Evolutionary conservation across 1,140 invertebrate species (phyloP).

Genomic region (Theocolax elegans): DNA sequence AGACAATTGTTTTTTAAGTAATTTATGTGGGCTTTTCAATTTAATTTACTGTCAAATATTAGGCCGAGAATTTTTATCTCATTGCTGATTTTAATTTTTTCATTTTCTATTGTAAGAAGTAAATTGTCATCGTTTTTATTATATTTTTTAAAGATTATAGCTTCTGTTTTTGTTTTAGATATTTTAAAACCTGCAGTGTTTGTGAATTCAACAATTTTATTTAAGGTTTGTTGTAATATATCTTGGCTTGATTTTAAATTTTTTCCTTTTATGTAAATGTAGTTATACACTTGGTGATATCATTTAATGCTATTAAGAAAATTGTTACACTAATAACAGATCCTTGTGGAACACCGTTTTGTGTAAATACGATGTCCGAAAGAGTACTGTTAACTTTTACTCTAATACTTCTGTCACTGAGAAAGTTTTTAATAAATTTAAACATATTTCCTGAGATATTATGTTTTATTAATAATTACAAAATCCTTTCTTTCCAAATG

Average conservation of each 20-base stretch:
- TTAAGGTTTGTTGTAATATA: not conserved
- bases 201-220: not conserved
- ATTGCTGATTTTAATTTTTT: no score
- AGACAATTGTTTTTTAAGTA: not conserved
- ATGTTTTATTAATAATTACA: slow-evolving; percentile 32
- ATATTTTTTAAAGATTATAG: slow-evolving; percentile 2
- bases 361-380: not conserved
- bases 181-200: not conserved
- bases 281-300: not conserved
- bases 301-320: slow-evolving; percentile 8
- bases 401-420: slow-evolving; percentile 23
- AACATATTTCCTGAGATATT: no score
- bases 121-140: not conserved
- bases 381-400: not conserved
- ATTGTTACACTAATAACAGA: not conserved
- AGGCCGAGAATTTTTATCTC: no score
- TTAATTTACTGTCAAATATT: no score
- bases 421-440: no score
- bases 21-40: not conserved
- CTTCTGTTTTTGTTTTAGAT: not conserved
- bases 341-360: slow-evolving; percentile 10
- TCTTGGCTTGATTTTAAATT: not conserved
- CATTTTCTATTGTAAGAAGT: not conserved
- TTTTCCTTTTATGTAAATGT: no score
- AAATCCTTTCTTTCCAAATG: slow-evolving; percentile 36